Conservation (phyloP, 2,797 vertebrate genomes). For the Poecilia gillii region DNA sequence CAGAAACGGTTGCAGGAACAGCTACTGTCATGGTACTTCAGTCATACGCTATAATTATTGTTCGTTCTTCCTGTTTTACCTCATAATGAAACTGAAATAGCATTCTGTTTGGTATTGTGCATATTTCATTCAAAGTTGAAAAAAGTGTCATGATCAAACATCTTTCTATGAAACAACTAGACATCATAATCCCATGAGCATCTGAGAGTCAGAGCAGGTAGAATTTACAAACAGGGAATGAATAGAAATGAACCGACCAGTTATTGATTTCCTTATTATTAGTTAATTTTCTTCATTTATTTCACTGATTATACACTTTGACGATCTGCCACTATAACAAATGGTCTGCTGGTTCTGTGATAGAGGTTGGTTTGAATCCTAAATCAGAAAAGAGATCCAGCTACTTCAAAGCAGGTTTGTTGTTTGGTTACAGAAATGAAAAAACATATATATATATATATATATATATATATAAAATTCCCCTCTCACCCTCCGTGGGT, state of each 20-base stretch:
- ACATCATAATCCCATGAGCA: not conserved
- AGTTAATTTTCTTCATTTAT: not conserved
- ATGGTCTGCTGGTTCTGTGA: not conserved
- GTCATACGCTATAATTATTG: slow-evolving; percentile 8
- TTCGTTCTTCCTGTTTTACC: slow-evolving; percentile 19
- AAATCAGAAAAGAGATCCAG: not conserved
- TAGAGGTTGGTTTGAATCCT: not conserved
- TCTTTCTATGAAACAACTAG: not conserved
- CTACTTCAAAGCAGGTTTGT: not conserved
- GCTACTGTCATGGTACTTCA: not conserved
- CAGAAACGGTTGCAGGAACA: slow-evolving; percentile 26
- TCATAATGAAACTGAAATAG: not conserved
- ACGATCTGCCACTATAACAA: not conserved
- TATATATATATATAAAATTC: too few relatives aligned
- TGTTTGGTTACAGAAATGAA: not conserved
- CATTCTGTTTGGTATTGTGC: not conserved
- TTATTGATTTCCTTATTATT: not conserved
- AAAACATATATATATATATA: too few relatives aligned
- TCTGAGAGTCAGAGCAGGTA: not conserved
- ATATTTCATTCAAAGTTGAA: not conserved
- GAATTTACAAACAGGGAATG: not conserved
- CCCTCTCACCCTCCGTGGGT: too few relatives aligned
- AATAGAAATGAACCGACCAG: not conserved
- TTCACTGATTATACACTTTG: not conserved
- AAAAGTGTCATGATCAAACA: not conserved